phyloP scores from a whole-genome alignment of 2,113 vertebrate species.

The Lanius collurio region DNA sequence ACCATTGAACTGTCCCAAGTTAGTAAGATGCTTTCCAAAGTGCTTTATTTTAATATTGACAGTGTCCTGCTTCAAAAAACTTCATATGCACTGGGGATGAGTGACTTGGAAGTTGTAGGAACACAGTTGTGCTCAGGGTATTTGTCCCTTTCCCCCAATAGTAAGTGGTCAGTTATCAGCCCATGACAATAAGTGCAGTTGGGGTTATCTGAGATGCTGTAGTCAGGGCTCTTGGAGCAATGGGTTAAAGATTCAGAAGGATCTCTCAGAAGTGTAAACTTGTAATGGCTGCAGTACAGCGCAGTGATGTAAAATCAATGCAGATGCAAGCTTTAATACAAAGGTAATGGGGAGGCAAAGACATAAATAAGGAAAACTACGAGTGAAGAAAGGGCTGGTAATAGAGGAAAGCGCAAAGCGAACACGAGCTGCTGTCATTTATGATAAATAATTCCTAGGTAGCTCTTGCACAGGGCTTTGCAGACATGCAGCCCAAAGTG shows the following conservation, averaged over 20 bases:
- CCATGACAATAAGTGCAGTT: accelerated
- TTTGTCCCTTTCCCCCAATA: background rate
- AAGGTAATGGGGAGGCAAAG: conserved; percentile 48
- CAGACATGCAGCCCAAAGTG: background rate
- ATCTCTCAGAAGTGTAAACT: conserved; percentile 19
- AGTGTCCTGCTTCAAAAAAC: background rate
- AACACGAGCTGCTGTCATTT: conserved; percentile 23
- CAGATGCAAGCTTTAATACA: conserved; percentile 24
- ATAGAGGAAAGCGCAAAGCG: background rate
- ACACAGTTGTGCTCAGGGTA: background rate
- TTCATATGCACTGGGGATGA: background rate
- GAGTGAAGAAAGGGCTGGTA: conserved; percentile 6
- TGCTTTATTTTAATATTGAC: background rate
- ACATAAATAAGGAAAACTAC: conserved; percentile 62
- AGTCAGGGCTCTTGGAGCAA: background rate
- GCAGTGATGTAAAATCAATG: conserved; percentile 62
- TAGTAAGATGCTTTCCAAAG: background rate
- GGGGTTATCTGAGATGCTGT: background rate
- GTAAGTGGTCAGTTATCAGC: background rate
- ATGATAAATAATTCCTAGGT: conserved; percentile 7
- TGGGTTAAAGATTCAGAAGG: conserved; percentile 26
- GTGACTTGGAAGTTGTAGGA: background rate
- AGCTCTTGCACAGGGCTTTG: background rate
- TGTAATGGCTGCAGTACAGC: conserved; percentile 32
- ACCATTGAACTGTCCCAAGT: background rate